These are phyloP conservation scores for Gambusia holbrooki DNA, from an alignment of 2,113 vertebrate genomes.

Conservation along the genomic window DNA sequence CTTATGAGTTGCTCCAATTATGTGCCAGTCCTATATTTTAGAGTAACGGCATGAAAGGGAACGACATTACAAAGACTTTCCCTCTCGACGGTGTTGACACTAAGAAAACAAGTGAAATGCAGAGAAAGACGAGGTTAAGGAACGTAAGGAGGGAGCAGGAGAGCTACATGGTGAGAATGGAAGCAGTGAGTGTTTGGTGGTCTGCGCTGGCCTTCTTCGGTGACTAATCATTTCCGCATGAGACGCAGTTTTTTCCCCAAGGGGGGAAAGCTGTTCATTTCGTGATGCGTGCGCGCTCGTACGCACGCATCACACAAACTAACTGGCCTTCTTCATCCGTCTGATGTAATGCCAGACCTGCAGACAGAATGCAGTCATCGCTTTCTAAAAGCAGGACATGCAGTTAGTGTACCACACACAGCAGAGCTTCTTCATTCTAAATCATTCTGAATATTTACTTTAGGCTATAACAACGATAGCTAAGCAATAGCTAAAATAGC, in stretches of 20 bases:
- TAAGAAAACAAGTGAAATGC: too few relatives aligned
- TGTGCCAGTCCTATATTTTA: too few relatives aligned
- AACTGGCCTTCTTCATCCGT: not conserved
- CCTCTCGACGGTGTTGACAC: too few relatives aligned
- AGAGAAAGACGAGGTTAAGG: not conserved
- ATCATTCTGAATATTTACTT: not conserved
- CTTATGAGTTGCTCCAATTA: too few relatives aligned
- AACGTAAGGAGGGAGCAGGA: not conserved
- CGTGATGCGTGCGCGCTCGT: slow-evolving; percentile 3
- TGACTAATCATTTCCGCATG: slow-evolving; percentile 61
- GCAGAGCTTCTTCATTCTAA: not conserved
- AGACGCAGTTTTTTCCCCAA: slow-evolving; percentile 22
- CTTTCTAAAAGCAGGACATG: slow-evolving; percentile 43
- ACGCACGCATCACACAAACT: not conserved
- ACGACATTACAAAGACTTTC: not conserved
- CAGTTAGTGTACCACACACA: not conserved
- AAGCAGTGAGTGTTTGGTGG: not conserved
- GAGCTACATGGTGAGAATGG: slow-evolving; percentile 6
- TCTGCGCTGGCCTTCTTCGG: slow-evolving; percentile 20
- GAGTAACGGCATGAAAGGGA: too few relatives aligned
- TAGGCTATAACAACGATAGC: not conserved
- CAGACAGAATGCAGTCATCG: slow-evolving; percentile 37
- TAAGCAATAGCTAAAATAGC: not conserved
- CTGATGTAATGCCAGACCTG: slow-evolving; percentile 32
- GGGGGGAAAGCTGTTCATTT: slow-evolving; percentile 31